Percentiles rank a stretch among this genome's conserved stretches.
Conservation (phyloP, 2,113 vertebrate species). For the Nycticorax nycticorax region DNA sequence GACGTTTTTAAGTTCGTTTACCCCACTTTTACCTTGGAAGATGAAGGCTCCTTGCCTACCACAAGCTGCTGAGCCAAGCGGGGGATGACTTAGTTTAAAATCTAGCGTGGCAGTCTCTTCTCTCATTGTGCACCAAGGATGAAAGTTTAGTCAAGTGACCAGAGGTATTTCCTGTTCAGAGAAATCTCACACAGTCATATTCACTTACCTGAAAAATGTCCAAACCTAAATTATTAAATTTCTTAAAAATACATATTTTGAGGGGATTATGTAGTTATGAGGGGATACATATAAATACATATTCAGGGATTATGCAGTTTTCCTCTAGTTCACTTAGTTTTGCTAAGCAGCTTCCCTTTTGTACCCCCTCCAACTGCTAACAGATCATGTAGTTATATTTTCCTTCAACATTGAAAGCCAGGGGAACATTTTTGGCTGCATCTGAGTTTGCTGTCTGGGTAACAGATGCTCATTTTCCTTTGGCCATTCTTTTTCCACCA, state of each 20-base stretch:
- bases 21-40: background rate
- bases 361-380: background rate
- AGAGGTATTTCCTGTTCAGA: background rate
- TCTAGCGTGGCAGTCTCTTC: background rate
- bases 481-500: background rate
- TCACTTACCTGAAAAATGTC: background rate
- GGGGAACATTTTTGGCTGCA: conserved; percentile 10
- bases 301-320: background rate
- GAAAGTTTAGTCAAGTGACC: background rate
- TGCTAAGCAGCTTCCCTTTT: background rate
- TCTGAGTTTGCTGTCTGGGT: background rate
- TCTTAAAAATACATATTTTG: background rate
- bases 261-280: background rate
- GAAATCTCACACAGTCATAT: background rate
- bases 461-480: conserved; percentile 44
- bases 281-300: too few species aligned
- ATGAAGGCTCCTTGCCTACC: background rate
- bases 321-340: background rate
- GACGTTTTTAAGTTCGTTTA: background rate
- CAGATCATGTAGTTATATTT: background rate
- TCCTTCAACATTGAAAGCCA: background rate
- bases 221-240: background rate
- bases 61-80: background rate
- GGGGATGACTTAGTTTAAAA: background rate
- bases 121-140: background rate